A percentile compares a stretch with the other conserved stretches of the same genome.
Evolutionary conservation across 1,140 invertebrate species (phyloP).

Genomic region (Monochamus saltuarius): DNA sequence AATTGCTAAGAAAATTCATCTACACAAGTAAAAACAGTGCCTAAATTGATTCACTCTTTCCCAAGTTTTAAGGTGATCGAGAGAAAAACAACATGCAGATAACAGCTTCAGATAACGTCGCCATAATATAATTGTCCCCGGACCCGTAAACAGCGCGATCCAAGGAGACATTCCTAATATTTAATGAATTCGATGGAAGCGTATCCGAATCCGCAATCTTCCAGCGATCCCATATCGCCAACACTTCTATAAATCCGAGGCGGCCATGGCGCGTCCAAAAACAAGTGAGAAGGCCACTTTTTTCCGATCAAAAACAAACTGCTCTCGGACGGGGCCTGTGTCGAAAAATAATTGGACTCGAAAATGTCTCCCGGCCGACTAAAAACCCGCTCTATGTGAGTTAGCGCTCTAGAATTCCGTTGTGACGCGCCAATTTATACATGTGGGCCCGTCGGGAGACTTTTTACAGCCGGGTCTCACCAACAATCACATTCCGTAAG

Average conservation of each 20-base stretch:
- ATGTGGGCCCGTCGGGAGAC: constrained; percentile 32
- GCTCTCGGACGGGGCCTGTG: constrained; percentile 39
- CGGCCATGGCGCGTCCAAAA: constrained; percentile 32
- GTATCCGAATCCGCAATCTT: constrained; percentile 23
- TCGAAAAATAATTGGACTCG: constrained; percentile 44
- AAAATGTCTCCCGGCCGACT: constrained; percentile 37
- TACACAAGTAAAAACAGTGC: too few relatives aligned
- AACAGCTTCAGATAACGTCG: too few relatives aligned
- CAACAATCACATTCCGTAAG: constrained; percentile 21
- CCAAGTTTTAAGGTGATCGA: too few relatives aligned
- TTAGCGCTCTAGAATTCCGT: constrained; percentile 45
- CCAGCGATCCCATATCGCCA: constrained; percentile 34
- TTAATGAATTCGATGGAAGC: constrained; percentile 33
- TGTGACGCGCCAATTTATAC: constrained; percentile 44
- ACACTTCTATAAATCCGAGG: constrained; percentile 36
- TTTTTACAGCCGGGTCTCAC: constrained; percentile 23
- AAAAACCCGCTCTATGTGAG: constrained; percentile 41
- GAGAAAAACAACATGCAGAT: too few relatives aligned
- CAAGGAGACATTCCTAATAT: constrained; percentile 25
- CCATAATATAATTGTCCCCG: too few relatives aligned
- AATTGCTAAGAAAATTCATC: too few relatives aligned
- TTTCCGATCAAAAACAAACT: constrained; percentile 39
- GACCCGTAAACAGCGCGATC: too few relatives aligned
- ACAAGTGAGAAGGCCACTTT: constrained; percentile 41
- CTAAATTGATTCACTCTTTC: too few relatives aligned